Evolutionary conservation across 2,888 invertebrate species (phyloP).

Genomic region (Malachius bipustulatus): DNA sequence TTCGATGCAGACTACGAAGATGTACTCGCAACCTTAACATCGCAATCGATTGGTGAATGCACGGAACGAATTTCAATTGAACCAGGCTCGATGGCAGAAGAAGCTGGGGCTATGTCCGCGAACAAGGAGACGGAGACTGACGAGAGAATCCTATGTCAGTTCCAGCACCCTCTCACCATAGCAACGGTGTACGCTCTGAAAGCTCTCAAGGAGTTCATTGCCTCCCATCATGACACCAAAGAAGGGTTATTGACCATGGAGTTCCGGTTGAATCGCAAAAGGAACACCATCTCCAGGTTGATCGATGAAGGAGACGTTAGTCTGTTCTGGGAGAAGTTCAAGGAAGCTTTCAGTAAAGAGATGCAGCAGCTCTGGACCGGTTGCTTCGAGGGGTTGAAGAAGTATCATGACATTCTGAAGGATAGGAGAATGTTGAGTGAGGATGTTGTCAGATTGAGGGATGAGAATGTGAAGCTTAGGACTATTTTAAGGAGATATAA

Average conservation of each 20-base stretch:
- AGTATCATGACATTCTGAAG: constrained; percentile 1
- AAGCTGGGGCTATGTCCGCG: too few species aligned
- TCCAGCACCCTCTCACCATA: constrained; percentile 52
- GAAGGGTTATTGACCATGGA: constrained; percentile 20
- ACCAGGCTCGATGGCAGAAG: too few species aligned
- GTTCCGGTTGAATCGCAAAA: not conserved
- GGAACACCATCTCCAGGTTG: not conserved
- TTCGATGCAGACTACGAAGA: too few species aligned
- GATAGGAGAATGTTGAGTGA: not conserved
- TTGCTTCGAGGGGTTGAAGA: not conserved
- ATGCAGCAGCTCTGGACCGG: not conserved
- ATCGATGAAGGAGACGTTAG: not conserved
- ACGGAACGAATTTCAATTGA: too few species aligned
- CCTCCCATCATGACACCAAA: constrained; percentile 31
- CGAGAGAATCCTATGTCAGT: constrained; percentile 18
- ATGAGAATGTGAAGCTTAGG: not conserved
- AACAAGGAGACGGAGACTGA: too few species aligned
- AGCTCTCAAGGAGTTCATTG: constrained; percentile 52
- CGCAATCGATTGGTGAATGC: too few species aligned
- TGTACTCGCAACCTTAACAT: too few species aligned
- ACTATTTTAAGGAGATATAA: too few species aligned
- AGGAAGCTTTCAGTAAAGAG: not conserved
- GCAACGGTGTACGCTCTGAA: constrained; percentile 54
- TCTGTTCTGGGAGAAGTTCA: not conserved
- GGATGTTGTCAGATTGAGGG: not conserved